Conservation (phyloP, 2,113 vertebrate genomes). For the Lamprologus callipterus region DNA sequence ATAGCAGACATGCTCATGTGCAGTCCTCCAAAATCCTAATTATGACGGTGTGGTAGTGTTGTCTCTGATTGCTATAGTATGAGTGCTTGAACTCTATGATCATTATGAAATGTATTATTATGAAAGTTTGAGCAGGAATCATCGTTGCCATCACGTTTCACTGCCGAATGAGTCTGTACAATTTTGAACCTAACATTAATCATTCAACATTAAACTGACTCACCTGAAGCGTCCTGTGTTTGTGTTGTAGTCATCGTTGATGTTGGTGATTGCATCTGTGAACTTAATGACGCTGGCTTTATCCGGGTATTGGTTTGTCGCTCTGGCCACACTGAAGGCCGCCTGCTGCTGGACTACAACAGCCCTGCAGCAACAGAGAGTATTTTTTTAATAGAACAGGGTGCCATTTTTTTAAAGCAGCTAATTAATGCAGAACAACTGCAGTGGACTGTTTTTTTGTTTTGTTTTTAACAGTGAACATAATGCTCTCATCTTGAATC, state of each 20-base stretch:
- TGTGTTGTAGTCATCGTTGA: constrained; percentile 15
- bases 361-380: background rate
- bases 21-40: background rate
- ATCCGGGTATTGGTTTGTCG: background rate
- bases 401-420: background rate
- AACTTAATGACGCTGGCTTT: constrained; percentile 9
- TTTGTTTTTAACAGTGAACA: background rate
- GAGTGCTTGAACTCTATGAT: background rate
- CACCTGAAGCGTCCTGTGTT: constrained; percentile 30
- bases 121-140: background rate
- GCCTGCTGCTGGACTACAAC: background rate
- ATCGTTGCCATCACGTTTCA: background rate
- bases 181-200: background rate
- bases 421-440: background rate
- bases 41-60: background rate
- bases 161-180: background rate
- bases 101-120: background rate
- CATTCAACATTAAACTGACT: background rate
- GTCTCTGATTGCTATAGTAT: background rate
- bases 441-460: background rate
- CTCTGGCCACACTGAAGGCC: constrained; percentile 51
- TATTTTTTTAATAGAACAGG: background rate
- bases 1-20: background rate
- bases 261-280: constrained; percentile 42
- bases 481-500: background rate